Conservation (phyloP, 1,140 invertebrate species). For the Lethocerus indicus region DNA sequence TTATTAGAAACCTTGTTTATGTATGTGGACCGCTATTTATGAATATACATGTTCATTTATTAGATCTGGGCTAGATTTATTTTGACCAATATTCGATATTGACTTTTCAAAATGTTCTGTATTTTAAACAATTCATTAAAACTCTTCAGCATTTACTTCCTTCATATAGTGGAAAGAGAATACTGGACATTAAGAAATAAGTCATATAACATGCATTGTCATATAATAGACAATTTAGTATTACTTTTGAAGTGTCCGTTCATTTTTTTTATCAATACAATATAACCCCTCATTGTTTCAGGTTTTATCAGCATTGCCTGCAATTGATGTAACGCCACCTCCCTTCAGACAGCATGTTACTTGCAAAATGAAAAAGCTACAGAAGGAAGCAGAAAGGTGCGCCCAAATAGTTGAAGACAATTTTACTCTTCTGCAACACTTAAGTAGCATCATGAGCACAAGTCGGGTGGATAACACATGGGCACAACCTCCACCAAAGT, state of each 20-base stretch:
- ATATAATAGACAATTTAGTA: neutral
- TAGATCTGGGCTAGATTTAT: too few species aligned
- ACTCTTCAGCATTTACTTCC: neutral
- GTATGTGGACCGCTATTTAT: too few species aligned
- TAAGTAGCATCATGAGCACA: conserved; percentile 30
- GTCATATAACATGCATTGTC: neutral
- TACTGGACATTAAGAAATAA: neutral
- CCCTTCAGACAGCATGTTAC: conserved; percentile 30
- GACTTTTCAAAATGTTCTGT: too few species aligned
- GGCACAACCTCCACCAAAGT: conserved; percentile 33
- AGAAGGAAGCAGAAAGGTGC: conserved; percentile 33
- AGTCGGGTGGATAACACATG: conserved; percentile 35
- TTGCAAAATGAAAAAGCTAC: conserved; percentile 34
- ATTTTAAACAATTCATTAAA: neutral
- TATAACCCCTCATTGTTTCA: conserved; percentile 17
- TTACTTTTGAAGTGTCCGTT: neutral
- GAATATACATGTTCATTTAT: too few species aligned
- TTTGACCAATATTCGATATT: too few species aligned
- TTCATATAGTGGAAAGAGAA: neutral
- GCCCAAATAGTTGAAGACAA: conserved; percentile 33
- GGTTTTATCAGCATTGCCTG: conserved; percentile 33
- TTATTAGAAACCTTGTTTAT: too few species aligned
- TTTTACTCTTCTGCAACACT: conserved; percentile 32
- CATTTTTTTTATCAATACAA: neutral
- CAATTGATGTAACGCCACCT: conserved; percentile 33